A percentile compares a stretch with the other conserved stretches of the same genome.
These are phyloP conservation scores for Caenorhabditis japonica DNA, from an alignment of 2,888 invertebrate species.

Conservation along the genomic window DNA sequence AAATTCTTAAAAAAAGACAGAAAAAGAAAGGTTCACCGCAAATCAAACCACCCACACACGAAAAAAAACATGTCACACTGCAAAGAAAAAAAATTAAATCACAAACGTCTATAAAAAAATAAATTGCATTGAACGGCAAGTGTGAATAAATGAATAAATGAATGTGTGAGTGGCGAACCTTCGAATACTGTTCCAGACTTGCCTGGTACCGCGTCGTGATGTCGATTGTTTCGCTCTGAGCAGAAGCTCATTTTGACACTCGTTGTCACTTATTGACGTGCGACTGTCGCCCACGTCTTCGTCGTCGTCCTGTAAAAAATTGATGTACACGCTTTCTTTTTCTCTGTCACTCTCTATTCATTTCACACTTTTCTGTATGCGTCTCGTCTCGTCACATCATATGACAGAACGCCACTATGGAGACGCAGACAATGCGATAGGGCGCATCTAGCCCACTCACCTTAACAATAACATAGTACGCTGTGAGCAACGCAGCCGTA, in stretches of 20 bases:
- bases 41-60: too few relatives aligned
- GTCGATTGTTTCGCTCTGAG: conserved; percentile 59
- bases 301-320: conserved; percentile 70
- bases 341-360: too few relatives aligned
- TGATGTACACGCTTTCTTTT: not conserved
- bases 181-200: conserved; percentile 58
- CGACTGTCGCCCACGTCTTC: conserved; percentile 74
- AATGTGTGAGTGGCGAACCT: conserved; percentile 41
- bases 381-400: too few relatives aligned
- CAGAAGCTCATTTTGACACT: conserved; percentile 59
- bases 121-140: not conserved
- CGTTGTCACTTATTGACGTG: conserved; percentile 70
- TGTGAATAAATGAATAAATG: not conserved
- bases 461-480: conserved; percentile 77
- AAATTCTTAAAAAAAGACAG: not conserved
- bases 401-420: too few relatives aligned
- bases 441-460: too few relatives aligned
- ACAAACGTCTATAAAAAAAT: conserved; percentile 1
- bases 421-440: too few relatives aligned
- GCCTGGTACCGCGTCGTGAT: conserved; percentile 57
- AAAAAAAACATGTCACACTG: conserved; percentile 27
- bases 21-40: conserved; percentile 42
- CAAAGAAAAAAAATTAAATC: conserved; percentile 7
- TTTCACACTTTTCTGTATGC: too few relatives aligned
- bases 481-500: conserved; percentile 74